Evolutionary conservation across 2,113 vertebrate genomes (phyloP).

Genomic region (Rafetus swinhoei): DNA sequence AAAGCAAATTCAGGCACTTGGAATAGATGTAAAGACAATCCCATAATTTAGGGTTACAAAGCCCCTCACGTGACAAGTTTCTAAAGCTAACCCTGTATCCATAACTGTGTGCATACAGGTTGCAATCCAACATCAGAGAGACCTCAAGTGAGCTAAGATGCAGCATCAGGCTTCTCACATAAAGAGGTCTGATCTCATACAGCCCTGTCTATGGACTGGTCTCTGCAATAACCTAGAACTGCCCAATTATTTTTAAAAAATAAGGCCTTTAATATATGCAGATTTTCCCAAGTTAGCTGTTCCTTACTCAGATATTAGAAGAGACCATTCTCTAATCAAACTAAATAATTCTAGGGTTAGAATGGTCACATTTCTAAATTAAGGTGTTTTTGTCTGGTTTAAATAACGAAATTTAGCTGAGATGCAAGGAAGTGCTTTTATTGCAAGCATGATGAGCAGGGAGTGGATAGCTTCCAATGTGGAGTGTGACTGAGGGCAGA

Average conservation of each 20-base stretch:
- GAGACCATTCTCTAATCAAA: rapidly evolving
- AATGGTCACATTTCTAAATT: conserved; percentile 10
- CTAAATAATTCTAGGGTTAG: background rate
- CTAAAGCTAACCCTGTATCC: background rate
- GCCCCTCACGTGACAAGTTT: background rate
- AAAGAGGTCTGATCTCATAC: background rate
- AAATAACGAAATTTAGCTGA: conserved; percentile 70
- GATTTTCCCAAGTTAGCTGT: conserved; percentile 33
- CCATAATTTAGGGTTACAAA: background rate
- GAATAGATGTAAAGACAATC: rapidly evolving
- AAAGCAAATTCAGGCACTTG: background rate
- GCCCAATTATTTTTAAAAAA: no score
- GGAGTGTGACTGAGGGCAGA: conserved; percentile 52
- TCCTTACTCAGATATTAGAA: conserved; percentile 12
- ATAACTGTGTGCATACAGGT: background rate
- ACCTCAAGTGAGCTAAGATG: background rate
- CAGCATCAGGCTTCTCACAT: background rate
- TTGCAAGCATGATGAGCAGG: conserved; percentile 80
- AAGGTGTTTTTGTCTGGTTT: conserved; percentile 36
- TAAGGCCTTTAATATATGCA: background rate
- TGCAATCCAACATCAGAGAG: background rate
- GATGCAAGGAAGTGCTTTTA: conserved; percentile 79
- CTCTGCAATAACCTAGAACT: background rate
- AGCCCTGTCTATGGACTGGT: background rate
- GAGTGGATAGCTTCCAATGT: conserved; percentile 60